Evolutionary conservation across 2,888 invertebrate genomes (phyloP).

Genomic region (Drosophila kanekoi): DNA sequence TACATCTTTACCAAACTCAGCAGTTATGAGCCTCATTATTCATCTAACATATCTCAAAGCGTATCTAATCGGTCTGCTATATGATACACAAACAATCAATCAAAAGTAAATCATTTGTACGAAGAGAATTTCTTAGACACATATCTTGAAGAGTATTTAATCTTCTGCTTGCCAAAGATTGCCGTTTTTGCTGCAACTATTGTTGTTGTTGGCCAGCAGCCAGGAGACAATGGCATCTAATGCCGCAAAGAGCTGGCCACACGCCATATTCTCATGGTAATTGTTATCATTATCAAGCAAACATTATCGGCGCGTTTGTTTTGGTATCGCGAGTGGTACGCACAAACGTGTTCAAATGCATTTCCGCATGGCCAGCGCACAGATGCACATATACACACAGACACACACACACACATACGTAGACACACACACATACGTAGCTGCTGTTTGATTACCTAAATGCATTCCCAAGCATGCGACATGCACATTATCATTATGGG

Average conservation of each 20-base stretch:
- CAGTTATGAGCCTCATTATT: no score
- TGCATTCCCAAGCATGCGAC: constrained; percentile 50
- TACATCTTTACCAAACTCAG: no score
- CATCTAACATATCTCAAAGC: no score
- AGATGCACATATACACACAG: constrained; percentile 28
- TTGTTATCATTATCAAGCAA: constrained; percentile 28
- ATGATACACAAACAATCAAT: no score
- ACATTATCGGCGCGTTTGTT: constrained; percentile 50
- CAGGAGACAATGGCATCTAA: constrained; percentile 13
- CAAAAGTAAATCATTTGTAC: no score
- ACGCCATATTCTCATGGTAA: constrained; percentile 36
- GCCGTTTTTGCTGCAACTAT: no score
- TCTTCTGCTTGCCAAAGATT: no score
- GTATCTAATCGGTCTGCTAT: no score
- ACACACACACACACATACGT: not conserved
- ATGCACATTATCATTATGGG: constrained; percentile 5
- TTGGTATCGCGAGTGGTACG: constrained; percentile 58
- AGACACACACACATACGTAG: constrained; percentile 20
- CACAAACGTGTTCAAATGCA: constrained; percentile 76
- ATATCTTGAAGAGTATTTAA: no score
- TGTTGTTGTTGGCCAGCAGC: not conserved
- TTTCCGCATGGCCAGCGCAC: constrained; percentile 53
- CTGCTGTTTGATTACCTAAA: constrained; percentile 54
- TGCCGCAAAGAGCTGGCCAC: constrained; percentile 28
- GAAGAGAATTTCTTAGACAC: no score